Conservation (phyloP, 2,113 vertebrate species). For the Hydrolagus affinis region DNA sequence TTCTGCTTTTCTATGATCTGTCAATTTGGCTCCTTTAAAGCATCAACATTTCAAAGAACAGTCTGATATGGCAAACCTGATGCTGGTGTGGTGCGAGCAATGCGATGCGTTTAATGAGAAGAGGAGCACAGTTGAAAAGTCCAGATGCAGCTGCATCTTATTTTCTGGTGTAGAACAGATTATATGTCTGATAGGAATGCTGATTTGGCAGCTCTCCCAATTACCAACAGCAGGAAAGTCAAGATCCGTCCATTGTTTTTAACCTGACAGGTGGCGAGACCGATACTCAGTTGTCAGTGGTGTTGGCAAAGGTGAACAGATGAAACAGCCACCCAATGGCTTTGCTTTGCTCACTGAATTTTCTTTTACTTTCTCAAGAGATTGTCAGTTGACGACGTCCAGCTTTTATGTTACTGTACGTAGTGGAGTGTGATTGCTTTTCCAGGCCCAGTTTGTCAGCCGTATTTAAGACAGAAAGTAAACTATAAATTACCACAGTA, state of each 20-base stretch:
- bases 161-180: slow-evolving; percentile 21
- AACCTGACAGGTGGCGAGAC: background rate
- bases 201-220: background rate
- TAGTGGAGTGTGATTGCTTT: slow-evolving; percentile 14
- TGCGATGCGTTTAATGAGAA: slow-evolving; percentile 9
- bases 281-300: background rate
- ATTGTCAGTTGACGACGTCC: slow-evolving; percentile 11
- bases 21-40: background rate
- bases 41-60: background rate
- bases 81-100: background rate
- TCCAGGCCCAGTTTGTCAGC: background rate
- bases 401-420: background rate
- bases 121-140: background rate
- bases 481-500: background rate
- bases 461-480: background rate
- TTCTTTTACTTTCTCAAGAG: slow-evolving; percentile 2
- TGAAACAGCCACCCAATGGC: background rate
- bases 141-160: background rate
- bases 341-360: background rate
- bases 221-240: slow-evolving; percentile 17
- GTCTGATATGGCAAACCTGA: slow-evolving; percentile 8
- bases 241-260: background rate
- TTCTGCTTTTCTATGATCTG: background rate
- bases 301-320: slow-evolving; percentile 9
- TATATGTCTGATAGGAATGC: background rate